Evolutionary conservation across 2,113 vertebrate genomes (phyloP).

Genomic region (Eulacestoma nigropectus): DNA sequence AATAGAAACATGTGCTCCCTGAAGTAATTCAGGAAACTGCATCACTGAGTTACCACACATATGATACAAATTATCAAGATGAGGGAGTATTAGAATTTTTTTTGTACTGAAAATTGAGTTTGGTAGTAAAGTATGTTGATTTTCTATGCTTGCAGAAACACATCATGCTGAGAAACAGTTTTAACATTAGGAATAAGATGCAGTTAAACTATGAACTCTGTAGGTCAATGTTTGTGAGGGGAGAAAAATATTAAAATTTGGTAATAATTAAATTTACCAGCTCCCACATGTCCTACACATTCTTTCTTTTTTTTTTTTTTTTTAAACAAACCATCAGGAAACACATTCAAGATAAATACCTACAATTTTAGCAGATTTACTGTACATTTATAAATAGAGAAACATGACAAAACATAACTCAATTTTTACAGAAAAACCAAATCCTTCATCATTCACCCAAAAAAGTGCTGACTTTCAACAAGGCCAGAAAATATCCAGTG

Average conservation of each 20-base stretch:
- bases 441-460: slow-evolving; percentile 41
- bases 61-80: slow-evolving; percentile 36
- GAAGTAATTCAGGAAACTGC: slow-evolving; percentile 61
- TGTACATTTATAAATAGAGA: slow-evolving; percentile 61
- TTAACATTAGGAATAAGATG: slow-evolving; percentile 52
- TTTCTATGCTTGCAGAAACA: slow-evolving; percentile 62
- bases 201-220: slow-evolving; percentile 47
- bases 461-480: slow-evolving; percentile 54
- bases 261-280: slow-evolving; percentile 55
- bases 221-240: slow-evolving; percentile 35
- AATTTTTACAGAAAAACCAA: slow-evolving; percentile 43
- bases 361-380: slow-evolving; percentile 56
- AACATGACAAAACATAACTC: slow-evolving; percentile 35
- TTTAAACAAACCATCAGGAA: slow-evolving; percentile 59
- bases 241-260: slow-evolving; percentile 46
- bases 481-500: slow-evolving; percentile 60
- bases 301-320: background rate
- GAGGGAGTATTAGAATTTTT: slow-evolving; percentile 7
- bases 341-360: slow-evolving; percentile 57
- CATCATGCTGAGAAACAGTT: slow-evolving; percentile 51
- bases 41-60: slow-evolving; percentile 18
- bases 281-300: slow-evolving; percentile 49
- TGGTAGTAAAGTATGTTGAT: slow-evolving; percentile 56
- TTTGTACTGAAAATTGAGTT: slow-evolving; percentile 36
- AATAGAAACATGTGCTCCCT: slow-evolving; percentile 61